A percentile compares a stretch with the other conserved stretches of the same genome.
phyloP scores from a whole-genome alignment of 2,888 invertebrate genomes.

The Ariolimax columbianus region DNA sequence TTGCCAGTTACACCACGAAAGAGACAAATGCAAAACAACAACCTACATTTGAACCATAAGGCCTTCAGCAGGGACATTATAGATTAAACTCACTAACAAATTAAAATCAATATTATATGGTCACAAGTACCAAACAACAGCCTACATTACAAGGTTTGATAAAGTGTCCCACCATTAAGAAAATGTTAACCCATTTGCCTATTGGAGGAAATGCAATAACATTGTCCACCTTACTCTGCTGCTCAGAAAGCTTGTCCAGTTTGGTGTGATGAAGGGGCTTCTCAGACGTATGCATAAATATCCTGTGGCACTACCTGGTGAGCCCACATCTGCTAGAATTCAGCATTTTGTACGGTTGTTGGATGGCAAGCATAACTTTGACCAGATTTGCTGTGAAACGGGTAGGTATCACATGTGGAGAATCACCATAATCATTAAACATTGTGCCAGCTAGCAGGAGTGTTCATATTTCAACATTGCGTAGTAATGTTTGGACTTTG shows the following conservation, averaged over 20 bases:
- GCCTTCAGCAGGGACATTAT: no score
- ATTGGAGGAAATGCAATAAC: not conserved
- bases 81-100: no score
- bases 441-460: not conserved
- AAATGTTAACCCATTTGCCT: no score
- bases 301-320: conserved; percentile 76
- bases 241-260: conserved; percentile 87
- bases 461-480: not conserved
- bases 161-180: no score
- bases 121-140: no score
- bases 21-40: no score
- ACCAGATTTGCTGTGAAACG: conserved; percentile 93
- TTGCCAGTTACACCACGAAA: no score
- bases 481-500: no score
- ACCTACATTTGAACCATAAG: no score
- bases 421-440: not conserved
- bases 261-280: conserved; percentile 90
- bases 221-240: conserved; percentile 53
- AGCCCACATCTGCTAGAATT: conserved; percentile 54
- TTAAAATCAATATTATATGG: no score
- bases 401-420: conserved; percentile 61
- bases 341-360: conserved; percentile 81
- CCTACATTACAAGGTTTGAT: no score
- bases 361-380: conserved; percentile 88
- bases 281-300: conserved; percentile 88